Evolutionary conservation across 2,113 vertebrate genomes (phyloP).

Genomic region (Chlorodrepanis virens): DNA sequence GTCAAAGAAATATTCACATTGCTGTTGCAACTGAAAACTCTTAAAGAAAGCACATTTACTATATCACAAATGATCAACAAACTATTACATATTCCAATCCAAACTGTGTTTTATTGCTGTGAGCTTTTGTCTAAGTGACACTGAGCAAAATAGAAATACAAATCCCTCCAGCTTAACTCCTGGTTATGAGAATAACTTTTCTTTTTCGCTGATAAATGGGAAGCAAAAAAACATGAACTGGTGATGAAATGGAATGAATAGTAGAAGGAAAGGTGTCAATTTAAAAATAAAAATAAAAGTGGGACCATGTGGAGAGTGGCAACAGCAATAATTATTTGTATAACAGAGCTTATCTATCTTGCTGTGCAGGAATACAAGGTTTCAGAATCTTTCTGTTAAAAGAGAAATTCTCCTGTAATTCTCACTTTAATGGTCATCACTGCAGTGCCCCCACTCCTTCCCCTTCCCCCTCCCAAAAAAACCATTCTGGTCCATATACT

Average conservation of each 20-base stretch:
- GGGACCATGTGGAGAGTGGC: conserved; percentile 25
- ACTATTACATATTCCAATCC: not conserved
- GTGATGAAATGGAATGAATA: conserved; percentile 36
- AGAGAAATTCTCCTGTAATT: not conserved
- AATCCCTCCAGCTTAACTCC: not conserved
- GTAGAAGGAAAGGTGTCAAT: conserved; percentile 56
- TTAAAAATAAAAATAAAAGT: conserved; percentile 65
- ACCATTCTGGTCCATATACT: not conserved
- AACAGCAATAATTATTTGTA: conserved; percentile 55
- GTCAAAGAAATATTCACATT: not conserved
- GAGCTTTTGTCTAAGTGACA: conserved; percentile 6
- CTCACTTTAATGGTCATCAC: not conserved
- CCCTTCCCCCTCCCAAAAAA: not conserved
- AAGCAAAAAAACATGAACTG: not conserved
- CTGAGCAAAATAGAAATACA: not conserved
- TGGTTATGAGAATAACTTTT: not conserved
- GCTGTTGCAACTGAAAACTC: not conserved
- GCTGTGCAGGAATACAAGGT: conserved; percentile 50
- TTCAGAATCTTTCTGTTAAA: not conserved
- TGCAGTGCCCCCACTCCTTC: fast-evolving
- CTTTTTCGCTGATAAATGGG: not conserved
- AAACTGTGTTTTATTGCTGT: not conserved
- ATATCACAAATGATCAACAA: not conserved
- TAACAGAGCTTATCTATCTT: conserved; percentile 22
- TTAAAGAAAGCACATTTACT: not conserved